phyloP scores from a whole-genome alignment of 1,140 invertebrate species.

The Pogonognathellus flavescens region DNA sequence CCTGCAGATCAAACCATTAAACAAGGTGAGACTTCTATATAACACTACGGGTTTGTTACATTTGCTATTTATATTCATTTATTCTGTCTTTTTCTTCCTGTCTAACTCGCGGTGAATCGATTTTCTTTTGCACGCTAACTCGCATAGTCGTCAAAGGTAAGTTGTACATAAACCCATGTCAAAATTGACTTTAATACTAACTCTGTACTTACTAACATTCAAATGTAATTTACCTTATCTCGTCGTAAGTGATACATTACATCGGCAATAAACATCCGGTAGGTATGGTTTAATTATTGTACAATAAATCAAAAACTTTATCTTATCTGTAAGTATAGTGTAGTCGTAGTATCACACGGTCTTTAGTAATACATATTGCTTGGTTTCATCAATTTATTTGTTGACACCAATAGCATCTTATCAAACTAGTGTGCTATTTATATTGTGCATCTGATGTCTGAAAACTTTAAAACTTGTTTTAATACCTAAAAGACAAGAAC shows the following conservation, averaged over 20 bases:
- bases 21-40: constrained; percentile 82
- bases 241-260: too few species aligned
- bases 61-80: constrained; percentile 15
- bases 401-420: too few species aligned
- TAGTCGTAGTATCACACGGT: too few species aligned
- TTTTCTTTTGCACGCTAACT: not conserved
- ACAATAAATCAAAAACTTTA: too few species aligned
- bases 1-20: constrained; percentile 82
- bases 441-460: too few species aligned
- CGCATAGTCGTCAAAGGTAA: constrained; percentile 37
- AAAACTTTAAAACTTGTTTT: too few species aligned
- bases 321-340: too few species aligned
- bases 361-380: too few species aligned
- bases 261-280: not conserved
- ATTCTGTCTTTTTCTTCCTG: constrained; percentile 15
- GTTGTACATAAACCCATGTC: not conserved
- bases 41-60: constrained; percentile 7
- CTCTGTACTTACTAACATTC: not conserved
- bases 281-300: not conserved
- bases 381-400: too few species aligned
- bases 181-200: not conserved
- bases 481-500: too few species aligned
- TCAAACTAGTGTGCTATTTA: too few species aligned
- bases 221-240: not conserved
- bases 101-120: not conserved